Conservation (phyloP, 1,140 invertebrate genomes). For the Drosophila albomicans region DNA sequence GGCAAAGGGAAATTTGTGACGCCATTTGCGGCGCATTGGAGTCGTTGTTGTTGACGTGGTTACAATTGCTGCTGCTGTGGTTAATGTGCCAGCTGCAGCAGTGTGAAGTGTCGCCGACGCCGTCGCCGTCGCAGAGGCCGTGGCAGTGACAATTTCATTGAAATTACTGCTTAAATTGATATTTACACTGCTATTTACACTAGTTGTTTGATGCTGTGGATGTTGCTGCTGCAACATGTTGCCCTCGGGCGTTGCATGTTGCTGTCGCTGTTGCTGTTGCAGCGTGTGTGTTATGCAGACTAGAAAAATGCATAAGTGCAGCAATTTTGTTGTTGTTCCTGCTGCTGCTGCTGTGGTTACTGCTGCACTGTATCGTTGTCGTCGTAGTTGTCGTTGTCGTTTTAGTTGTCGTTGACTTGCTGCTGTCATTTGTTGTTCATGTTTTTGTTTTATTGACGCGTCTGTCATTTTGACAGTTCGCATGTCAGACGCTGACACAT, state of each 20-base stretch:
- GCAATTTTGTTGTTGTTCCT: conserved; percentile 39
- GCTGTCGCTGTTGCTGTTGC: conserved; percentile 51
- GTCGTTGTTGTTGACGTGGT: conserved; percentile 51
- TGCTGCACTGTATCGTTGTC: conserved; percentile 37
- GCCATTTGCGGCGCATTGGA: conserved; percentile 60
- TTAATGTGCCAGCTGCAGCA: conserved; percentile 13
- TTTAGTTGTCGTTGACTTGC: conserved; percentile 18
- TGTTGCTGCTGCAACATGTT: conserved; percentile 76
- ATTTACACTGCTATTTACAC: conserved; percentile 84
- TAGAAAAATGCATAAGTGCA: conserved; percentile 73
- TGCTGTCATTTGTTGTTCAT: conserved; percentile 43
- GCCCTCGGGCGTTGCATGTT: conserved; percentile 61
- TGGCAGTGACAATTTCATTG: conserved; percentile 81
- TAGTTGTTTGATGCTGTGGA: conserved; percentile 66
- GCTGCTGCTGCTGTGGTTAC: conserved; percentile 7
- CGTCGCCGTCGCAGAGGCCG: conserved; percentile 51
- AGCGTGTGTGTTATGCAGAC: conserved; percentile 71
- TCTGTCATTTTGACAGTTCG: conserved; percentile 82
- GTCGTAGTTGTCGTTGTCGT: conserved; percentile 43
- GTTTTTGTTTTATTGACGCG: conserved; percentile 52
- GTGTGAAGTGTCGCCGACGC: conserved; percentile 45
- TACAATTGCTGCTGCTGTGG: conserved; percentile 20
- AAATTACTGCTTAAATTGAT: conserved; percentile 78
- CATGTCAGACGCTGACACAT: conserved; percentile 72
- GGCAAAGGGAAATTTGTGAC: conserved; percentile 62